Evolutionary conservation across 2,888 invertebrate genomes (phyloP).

Genomic region (Callimorpha dominula): DNA sequence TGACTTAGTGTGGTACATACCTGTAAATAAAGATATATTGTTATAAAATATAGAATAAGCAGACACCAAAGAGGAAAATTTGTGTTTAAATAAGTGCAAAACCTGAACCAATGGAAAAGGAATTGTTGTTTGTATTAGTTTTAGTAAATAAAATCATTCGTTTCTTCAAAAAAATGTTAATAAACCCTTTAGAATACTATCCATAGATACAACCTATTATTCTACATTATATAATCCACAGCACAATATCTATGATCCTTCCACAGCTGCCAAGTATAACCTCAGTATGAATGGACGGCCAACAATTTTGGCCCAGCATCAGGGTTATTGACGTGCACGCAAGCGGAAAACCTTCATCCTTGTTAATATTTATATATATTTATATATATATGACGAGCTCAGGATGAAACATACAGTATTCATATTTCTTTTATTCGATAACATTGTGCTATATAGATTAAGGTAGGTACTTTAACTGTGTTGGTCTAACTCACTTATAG

Average conservation of each 20-base stretch:
- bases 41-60: too few relatives aligned
- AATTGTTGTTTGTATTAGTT: too few relatives aligned
- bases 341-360: not conserved
- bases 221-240: not conserved
- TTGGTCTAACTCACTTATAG: not conserved
- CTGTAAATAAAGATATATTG: not conserved
- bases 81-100: too few relatives aligned
- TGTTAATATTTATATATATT: not conserved
- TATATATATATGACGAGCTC: not conserved
- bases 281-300: not conserved
- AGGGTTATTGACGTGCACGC: not conserved
- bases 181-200: too few relatives aligned
- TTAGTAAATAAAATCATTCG: too few relatives aligned
- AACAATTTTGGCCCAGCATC: not conserved
- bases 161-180: too few relatives aligned
- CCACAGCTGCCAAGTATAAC: not conserved
- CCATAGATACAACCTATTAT: not conserved
- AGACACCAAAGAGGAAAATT: too few relatives aligned
- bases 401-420: not conserved
- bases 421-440: not conserved
- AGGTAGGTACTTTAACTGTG: not conserved
- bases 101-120: too few relatives aligned
- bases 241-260: not conserved
- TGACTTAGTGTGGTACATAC: not conserved
- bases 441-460: not conserved